Base-by-base conservation (phyloP, 2,113 vertebrate genomes). In the Spizaetus ornatus region DNA sequence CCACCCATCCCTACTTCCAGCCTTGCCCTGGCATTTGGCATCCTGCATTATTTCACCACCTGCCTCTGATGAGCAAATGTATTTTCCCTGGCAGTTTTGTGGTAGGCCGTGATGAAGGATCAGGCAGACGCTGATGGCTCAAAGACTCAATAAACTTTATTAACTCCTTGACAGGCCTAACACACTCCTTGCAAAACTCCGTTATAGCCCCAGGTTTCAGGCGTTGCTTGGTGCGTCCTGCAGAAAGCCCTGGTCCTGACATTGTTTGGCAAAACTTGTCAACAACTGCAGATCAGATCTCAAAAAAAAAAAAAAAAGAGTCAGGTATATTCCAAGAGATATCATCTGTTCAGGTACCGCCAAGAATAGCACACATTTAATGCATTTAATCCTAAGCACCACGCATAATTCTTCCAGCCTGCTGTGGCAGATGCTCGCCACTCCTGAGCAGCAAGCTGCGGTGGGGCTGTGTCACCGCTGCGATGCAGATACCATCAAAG, bases 101-200 rank as follows among this genome's bases (percentile, higher is more conserved):
- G 82, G 61, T 31, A 65, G 79, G 48, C 21, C 67, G 58, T 84
- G 85, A 83, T 84, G 92, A 88, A 83, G 92, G 82, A 91, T 88
- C 72, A 80, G 62, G 19, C 34, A 74, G 78, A 78, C 16, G 26
- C 82, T 59, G 71, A 86, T 4, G 5, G 61, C 92, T 94, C 38
- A 21, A 38, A 88, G 88, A 79, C 83, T 96, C 93, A 56, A 87
- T 94, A 91, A 95, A 95, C 70, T 95, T 94, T 85, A 91, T 82
- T 74, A 94, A 87, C 91, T 93, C 71, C 77, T n/a, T 27, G 61
- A 85, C 91, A 79, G 65, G 16, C 83, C 67, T 48, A 86, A 84
- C 77, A 18, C 10, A 15, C 52, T 84, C 77, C 50, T 18, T 76
- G 65, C 21, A 56, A 81, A 90, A 8, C 61, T 89, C 89, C 4